These are phyloP conservation scores for Homarus gammarus DNA, from an alignment of 2,888 invertebrate genomes.

Conservation along the genomic window DNA sequence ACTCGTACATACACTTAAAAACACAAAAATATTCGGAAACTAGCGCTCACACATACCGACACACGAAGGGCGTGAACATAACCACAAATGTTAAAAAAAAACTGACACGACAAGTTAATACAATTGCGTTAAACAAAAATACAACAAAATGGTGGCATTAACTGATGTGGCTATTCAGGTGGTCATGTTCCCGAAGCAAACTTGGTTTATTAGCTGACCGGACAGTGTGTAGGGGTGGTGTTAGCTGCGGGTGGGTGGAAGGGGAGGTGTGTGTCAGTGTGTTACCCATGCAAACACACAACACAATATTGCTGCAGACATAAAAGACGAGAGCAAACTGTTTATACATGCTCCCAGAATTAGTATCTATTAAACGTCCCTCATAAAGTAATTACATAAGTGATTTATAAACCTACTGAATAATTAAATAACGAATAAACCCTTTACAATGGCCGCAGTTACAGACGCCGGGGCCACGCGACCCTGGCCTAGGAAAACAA, in stretches of 20 bases:
- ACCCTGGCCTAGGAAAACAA: not conserved
- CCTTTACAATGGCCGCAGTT: slow-evolving; percentile 30
- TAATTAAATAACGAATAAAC: slow-evolving; percentile 43
- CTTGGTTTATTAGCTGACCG: not conserved
- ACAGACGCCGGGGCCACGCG: slow-evolving; percentile 24
- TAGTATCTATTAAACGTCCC: slow-evolving; percentile 47
- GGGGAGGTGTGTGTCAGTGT: not conserved
- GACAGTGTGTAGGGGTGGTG: not conserved
- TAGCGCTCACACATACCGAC: not conserved
- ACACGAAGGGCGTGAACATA: not conserved
- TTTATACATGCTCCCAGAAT: slow-evolving; percentile 44
- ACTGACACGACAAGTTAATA: too few relatives aligned
- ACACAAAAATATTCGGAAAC: not conserved
- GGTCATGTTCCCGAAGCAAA: not conserved
- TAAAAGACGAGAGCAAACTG: slow-evolving; percentile 21
- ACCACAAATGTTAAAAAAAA: slow-evolving; percentile 11
- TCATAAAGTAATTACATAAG: slow-evolving; percentile 47
- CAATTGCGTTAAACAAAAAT: too few relatives aligned
- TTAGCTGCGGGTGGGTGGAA: not conserved
- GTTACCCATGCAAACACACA: not conserved
- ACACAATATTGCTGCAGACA: slow-evolving; percentile 39
- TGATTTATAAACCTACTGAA: slow-evolving; percentile 39
- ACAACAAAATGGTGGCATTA: slow-evolving; percentile 1
- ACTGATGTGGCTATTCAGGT: not conserved
- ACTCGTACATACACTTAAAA: not conserved